Evolutionary conservation across 2,113 vertebrate species (phyloP).

Genomic region (Tetrao urogallus): DNA sequence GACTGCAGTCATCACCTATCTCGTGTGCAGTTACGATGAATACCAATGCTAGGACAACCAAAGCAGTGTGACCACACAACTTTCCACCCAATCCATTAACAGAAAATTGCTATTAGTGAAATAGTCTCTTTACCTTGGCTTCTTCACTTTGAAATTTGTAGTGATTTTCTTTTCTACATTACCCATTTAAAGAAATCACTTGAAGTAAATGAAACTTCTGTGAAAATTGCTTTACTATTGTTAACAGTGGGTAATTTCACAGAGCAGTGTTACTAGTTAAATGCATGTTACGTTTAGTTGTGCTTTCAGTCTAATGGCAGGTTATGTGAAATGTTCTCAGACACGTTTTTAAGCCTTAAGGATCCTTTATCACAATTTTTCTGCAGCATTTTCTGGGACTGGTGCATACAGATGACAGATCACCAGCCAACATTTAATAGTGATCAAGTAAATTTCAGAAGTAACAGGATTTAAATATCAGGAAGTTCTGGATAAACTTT

Average conservation of each 20-base stretch:
- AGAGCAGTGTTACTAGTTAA: not conserved
- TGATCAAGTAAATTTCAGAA: not conserved
- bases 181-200: slow-evolving; percentile 23
- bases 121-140: not conserved
- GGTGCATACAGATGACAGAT: not conserved
- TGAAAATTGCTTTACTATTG: not conserved
- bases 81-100: not conserved
- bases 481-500: not conserved
- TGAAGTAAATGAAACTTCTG: slow-evolving; percentile 11
- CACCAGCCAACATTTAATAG: not conserved
- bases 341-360: not conserved
- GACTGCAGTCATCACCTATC: not conserved
- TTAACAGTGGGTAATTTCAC: slow-evolving; percentile 19
- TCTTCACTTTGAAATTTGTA: not conserved
- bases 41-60: not conserved
- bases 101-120: not conserved
- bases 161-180: not conserved
- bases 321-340: not conserved
- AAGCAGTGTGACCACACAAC: not conserved
- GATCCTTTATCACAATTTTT: not conserved
- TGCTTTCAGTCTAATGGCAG: not conserved
- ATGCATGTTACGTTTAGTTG: not conserved
- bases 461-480: not conserved
- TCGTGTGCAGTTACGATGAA: not conserved
- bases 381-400: not conserved